Conservation (phyloP, 2,113 vertebrate species). For the Asarcornis scutulata region DNA sequence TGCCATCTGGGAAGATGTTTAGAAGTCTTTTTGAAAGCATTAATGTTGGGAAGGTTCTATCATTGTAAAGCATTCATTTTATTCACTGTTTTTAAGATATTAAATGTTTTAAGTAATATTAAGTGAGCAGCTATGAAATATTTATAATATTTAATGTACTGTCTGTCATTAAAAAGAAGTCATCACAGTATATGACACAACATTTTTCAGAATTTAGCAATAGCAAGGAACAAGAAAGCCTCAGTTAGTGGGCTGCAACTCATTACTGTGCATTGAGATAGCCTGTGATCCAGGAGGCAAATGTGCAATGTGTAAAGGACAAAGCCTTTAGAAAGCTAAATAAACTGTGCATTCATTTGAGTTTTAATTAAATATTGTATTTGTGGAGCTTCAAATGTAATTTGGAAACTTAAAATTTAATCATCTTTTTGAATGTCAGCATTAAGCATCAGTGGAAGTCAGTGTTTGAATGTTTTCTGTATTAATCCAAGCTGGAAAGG, state of each 20-base stretch:
- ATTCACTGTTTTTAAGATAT: background rate
- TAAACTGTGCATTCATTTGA: background rate
- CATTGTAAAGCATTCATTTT: background rate
- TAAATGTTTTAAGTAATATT: background rate
- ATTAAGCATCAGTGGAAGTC: background rate
- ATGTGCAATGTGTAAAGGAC: background rate
- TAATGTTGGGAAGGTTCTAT: background rate
- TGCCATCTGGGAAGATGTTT: background rate
- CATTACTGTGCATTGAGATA: background rate
- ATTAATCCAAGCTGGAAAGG: background rate
- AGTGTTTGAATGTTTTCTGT: background rate
- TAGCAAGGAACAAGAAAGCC: background rate
- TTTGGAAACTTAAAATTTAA: constrained; percentile 12
- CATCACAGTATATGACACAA: background rate
- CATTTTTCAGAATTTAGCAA: background rate
- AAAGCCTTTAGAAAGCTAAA: constrained; percentile 34
- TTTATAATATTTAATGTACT: background rate
- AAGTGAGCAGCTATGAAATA: background rate
- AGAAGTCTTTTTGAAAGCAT: background rate
- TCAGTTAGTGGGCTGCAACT: constrained; percentile 11
- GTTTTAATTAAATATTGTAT: constrained; percentile 49
- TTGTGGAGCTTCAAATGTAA: constrained; percentile 40
- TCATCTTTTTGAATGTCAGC: constrained; percentile 14
- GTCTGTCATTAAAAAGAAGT: constrained; percentile 18
- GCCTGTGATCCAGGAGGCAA: background rate